Evolutionary conservation across 2,888 invertebrate genomes (phyloP).

Genomic region (Fragum sueziense): DNA sequence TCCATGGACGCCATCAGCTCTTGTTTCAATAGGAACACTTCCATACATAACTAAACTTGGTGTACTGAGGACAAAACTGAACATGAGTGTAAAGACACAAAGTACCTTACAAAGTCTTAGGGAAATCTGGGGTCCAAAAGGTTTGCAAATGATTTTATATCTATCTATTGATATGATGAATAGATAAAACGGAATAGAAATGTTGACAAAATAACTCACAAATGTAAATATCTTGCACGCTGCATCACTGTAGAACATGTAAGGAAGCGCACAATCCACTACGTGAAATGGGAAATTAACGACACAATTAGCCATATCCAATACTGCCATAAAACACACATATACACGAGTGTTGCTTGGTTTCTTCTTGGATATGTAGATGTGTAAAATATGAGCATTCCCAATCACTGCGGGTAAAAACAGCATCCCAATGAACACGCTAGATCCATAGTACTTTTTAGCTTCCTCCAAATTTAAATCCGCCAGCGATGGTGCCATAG

Average conservation of each 20-base stretch:
- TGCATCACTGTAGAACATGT: conserved; percentile 10
- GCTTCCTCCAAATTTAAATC: neutral
- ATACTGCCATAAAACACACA: neutral
- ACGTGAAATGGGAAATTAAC: neutral
- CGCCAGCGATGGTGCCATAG: neutral
- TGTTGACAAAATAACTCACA: neutral
- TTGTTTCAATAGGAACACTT: conserved; percentile 3
- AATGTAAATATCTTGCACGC: conserved; percentile 1
- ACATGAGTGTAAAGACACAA: neutral
- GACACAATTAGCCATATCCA: conserved; percentile 2
- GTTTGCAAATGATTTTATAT: conserved; percentile 2
- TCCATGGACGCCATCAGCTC: neutral
- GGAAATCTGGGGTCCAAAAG: conserved; percentile 10
- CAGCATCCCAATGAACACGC: neutral
- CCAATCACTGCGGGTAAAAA: conserved; percentile 13
- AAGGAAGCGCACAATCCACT: conserved; percentile 1
- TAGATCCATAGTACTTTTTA: conserved; percentile 1
- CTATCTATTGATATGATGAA: conserved; percentile 7
- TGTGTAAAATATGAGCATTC: conserved; percentile 6
- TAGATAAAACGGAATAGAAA: neutral
- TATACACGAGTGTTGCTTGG: conserved; percentile 10
- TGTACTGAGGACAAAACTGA: neutral
- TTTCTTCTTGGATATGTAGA: conserved; percentile 10
- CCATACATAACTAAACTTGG: neutral
- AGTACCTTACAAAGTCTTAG: neutral